Evolutionary conservation across 2,888 invertebrate genomes (phyloP), one percentile per base, ranked within the genome.

Genomic region (Clivina fossor): DNA sequence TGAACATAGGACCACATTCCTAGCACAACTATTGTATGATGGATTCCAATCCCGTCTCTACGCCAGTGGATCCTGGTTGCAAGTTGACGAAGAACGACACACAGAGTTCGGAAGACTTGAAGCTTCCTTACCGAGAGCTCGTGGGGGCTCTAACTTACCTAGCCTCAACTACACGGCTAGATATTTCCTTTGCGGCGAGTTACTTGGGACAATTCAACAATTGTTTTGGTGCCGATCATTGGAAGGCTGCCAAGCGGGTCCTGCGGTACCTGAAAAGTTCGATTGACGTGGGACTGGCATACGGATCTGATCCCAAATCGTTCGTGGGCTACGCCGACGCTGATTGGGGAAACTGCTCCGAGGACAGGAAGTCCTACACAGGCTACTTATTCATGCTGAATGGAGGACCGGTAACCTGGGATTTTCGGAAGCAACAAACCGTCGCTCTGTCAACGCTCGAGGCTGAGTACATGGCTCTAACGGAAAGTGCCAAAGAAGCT

Each of bases 1-100:
- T n/a, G n/a, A n/a, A n/a, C n/a, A n/a, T n/a, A n/a, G n/a, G n/a
- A n/a, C n/a, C n/a, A n/a, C n/a, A n/a, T n/a, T n/a, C n/a, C n/a
- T n/a, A n/a, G 9, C 38, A 57, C 7, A 44, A 43, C 32, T 60
- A 53, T 28, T 24, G 40, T 8, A 56, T 58, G 59, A 13, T 19
- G 8, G 49, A 61, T 7, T 59, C 58, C 46, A 60, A 57, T 20
- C 43, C 58, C 7, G 44, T 53, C 19, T 38, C 30, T 8, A 60
- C 59, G 26, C 60, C 58, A 20, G 18, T 60, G 22, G 58, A 58
- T 37, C 55, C 43, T n/a, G 49, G 44, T 38, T 7, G 11, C 15
- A 49, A 38, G 19, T 26, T 49, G 22, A n/a, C 5, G 7, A 48
- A 37, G 9, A 19, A 48, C 5, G 35, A 35, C 24, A 9, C 11